Evolutionary conservation across 2,888 invertebrate genomes (phyloP).

Genomic region (Lordiphosa fenestrarum): DNA sequence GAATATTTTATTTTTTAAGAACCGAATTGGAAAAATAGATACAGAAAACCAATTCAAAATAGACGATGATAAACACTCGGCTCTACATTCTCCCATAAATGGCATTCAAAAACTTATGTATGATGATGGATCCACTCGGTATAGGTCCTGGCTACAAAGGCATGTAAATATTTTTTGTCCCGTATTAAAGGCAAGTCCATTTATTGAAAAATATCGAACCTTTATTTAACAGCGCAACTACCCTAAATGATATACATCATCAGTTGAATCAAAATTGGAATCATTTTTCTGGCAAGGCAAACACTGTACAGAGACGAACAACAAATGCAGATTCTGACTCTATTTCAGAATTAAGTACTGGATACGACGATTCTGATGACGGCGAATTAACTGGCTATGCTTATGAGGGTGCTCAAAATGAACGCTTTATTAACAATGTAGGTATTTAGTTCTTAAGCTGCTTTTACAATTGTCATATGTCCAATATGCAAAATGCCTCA

Average conservation of each 20-base stretch:
- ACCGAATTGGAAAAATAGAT: slow-evolving; percentile 30
- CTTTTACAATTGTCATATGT: no score
- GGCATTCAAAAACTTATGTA: slow-evolving; percentile 16
- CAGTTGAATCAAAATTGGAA: slow-evolving; percentile 5
- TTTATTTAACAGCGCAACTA: neutral
- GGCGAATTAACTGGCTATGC: slow-evolving; percentile 31
- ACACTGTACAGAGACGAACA: slow-evolving; percentile 1
- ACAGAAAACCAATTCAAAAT: slow-evolving; percentile 7
- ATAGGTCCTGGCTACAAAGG: slow-evolving; percentile 32
- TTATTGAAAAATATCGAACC: neutral
- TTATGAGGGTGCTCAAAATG: slow-evolving; percentile 5
- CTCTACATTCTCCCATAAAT: neutral
- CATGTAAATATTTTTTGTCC: neutral
- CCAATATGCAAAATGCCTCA: no score
- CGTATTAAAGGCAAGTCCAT: no score
- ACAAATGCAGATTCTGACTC: neutral
- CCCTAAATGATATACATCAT: slow-evolving; percentile 7
- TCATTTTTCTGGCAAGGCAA: neutral
- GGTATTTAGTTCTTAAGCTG: neutral
- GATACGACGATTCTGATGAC: slow-evolving; percentile 14
- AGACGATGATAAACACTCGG: no score
- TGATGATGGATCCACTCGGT: slow-evolving; percentile 36
- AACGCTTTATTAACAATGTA: slow-evolving; percentile 4
- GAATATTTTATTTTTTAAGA: slow-evolving; percentile 17
- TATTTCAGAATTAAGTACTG: slow-evolving; percentile 1